Conservation (phyloP, 2,113 vertebrate species). For the Tylochromis polylepis region DNA sequence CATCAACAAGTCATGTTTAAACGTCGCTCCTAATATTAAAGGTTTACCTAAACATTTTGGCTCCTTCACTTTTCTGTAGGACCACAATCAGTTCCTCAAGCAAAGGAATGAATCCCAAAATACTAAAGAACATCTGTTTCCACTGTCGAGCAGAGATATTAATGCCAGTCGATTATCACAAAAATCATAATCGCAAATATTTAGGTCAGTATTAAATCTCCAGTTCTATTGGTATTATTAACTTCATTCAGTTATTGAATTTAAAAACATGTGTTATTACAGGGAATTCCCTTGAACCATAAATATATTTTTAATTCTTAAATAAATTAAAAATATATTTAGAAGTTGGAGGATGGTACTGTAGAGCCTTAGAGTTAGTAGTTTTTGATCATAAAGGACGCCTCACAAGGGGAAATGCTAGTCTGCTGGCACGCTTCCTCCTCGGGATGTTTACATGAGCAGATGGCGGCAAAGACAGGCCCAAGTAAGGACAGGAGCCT, state of each 20-base stretch:
- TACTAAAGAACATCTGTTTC: neutral
- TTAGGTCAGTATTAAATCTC: neutral
- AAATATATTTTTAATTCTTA: neutral
- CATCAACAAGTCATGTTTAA: neutral
- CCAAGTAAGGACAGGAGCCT: neutral
- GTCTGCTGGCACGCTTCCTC: rapidly evolving
- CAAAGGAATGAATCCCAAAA: neutral
- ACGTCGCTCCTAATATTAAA: neutral
- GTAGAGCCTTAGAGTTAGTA: rapidly evolving
- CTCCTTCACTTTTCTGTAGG: neutral
- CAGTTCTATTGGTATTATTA: neutral
- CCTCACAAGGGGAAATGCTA: neutral
- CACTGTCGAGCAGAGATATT: neutral
- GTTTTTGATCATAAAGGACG: neutral
- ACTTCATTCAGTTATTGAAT: neutral
- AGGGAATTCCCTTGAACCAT: neutral
- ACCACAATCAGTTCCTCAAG: neutral
- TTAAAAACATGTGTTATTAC: neutral
- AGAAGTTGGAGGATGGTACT: neutral
- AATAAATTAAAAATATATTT: neutral
- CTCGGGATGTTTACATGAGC: neutral
- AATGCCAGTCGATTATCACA: neutral
- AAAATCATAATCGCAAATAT: neutral
- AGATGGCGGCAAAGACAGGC: neutral
- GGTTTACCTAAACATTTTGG: neutral